Evolutionary conservation across 2,888 invertebrate species (phyloP).

Genomic region (Plebejus argus): DNA sequence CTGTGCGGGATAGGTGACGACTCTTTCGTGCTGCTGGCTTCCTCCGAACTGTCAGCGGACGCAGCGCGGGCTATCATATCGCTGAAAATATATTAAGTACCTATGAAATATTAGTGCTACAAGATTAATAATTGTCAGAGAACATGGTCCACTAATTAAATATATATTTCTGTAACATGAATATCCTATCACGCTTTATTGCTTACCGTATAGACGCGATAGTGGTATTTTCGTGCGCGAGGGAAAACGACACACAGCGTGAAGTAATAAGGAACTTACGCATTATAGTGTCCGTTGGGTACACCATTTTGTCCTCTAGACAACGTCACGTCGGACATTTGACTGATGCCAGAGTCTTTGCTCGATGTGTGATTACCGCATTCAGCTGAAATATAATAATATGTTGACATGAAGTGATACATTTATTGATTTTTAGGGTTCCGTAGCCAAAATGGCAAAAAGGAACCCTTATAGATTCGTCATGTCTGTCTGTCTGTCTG

Average conservation of each 20-base stretch:
- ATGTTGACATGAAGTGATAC: background rate
- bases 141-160: too few species aligned
- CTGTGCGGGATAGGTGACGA: slow-evolving; percentile 66
- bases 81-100: slow-evolving; percentile 43
- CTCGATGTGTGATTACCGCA: slow-evolving; percentile 86
- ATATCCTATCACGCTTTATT: too few species aligned
- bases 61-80: slow-evolving; percentile 63
- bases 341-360: slow-evolving; percentile 94
- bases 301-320: slow-evolving; percentile 77
- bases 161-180: too few species aligned
- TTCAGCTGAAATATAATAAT: slow-evolving; percentile 53
- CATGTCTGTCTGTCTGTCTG: too few species aligned
- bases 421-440: background rate
- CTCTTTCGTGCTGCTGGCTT: slow-evolving; percentile 74
- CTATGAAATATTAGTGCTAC: too few species aligned
- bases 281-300: slow-evolving; percentile 78
- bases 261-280: slow-evolving; percentile 54
- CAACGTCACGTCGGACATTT: slow-evolving; percentile 84
- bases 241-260: background rate
- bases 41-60: slow-evolving; percentile 75
- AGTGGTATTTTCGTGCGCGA: background rate
- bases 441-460: too few species aligned
- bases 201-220: too few species aligned
- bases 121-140: too few species aligned
- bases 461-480: too few species aligned